These are phyloP conservation scores for Apocrypta bakeri DNA, from an alignment of 1,140 invertebrate species.

Conservation along the genomic window DNA sequence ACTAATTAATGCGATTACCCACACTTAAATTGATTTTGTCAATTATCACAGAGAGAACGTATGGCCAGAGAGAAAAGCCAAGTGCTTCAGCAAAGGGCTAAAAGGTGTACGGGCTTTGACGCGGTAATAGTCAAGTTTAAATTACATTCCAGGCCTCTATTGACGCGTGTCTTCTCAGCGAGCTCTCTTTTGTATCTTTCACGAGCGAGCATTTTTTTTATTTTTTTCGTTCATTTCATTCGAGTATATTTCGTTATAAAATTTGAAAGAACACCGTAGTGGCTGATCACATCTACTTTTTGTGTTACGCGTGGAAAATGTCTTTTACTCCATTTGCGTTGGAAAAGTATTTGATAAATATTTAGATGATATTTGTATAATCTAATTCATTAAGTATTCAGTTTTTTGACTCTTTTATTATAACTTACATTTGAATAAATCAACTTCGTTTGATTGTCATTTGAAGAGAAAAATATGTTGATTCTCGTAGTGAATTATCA, in stretches of 20 bases:
- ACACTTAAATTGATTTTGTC: conserved; percentile 44
- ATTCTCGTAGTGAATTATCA: too few relatives aligned
- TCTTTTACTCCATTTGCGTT: too few relatives aligned
- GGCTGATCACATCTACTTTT: too few relatives aligned
- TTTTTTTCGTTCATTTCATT: not conserved
- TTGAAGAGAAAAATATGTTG: too few relatives aligned
- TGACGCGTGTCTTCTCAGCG: conserved; percentile 17
- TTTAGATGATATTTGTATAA: too few relatives aligned
- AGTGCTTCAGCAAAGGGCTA: conserved; percentile 34
- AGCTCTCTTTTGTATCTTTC: not conserved
- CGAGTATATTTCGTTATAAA: not conserved
- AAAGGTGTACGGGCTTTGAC: conserved; percentile 48
- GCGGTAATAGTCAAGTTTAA: conserved; percentile 50
- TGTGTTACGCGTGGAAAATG: too few relatives aligned
- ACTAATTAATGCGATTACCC: conserved; percentile 45
- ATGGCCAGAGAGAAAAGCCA: not conserved
- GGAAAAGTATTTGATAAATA: too few relatives aligned
- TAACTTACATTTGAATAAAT: too few relatives aligned
- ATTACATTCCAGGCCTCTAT: conserved; percentile 46
- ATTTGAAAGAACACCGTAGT: too few relatives aligned
- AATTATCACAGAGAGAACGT: conserved; percentile 30
- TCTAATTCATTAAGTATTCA: too few relatives aligned
- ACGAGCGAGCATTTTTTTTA: conserved; percentile 18
- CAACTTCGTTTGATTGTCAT: too few relatives aligned
- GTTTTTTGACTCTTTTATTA: too few relatives aligned